Evolutionary conservation across 64 coral and sea anemone genomes (phyloP).

Genomic region (Porites lutea): DNA sequence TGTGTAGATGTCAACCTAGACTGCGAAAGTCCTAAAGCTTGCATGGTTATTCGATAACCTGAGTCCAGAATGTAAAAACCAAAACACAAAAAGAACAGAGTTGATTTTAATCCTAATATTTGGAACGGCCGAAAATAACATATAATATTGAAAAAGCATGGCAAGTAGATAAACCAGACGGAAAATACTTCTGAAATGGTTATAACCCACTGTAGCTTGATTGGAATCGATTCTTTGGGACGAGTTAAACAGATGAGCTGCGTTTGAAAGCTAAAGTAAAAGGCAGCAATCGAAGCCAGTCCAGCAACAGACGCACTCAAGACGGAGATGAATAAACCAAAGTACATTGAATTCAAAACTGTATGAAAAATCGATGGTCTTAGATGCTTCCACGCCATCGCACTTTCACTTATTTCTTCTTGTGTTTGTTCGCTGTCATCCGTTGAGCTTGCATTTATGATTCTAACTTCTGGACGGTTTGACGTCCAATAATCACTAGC

Average conservation of each 20-base stretch:
- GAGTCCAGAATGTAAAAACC: neutral
- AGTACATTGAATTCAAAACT: neutral
- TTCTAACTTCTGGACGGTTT: neutral
- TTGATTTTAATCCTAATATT: neutral
- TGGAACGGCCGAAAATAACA: slow-evolving; percentile 13
- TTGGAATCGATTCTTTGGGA: slow-evolving; percentile 3
- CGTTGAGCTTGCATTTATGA: neutral
- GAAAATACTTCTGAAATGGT: neutral
- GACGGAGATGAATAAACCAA: slow-evolving; percentile 6
- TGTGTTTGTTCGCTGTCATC: neutral
- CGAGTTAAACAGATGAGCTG: neutral
- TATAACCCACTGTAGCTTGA: slow-evolving; percentile 3
- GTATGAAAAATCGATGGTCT: neutral
- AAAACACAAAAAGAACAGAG: neutral
- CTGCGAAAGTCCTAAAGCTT: neutral
- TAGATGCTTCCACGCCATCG: slow-evolving; percentile 29
- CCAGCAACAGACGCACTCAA: neutral
- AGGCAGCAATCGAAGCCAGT: neutral
- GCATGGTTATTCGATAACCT: neutral
- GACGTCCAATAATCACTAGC: neutral
- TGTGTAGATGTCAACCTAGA: neutral
- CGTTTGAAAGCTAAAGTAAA: slow-evolving; percentile 9
- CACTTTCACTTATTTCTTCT: neutral
- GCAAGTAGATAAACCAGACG: neutral
- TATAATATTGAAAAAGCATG: neutral